Evolutionary conservation across 2,113 vertebrate species (phyloP), one percentile per base, ranked within the genome.

Genomic region (Aegithalos caudatus): DNA sequence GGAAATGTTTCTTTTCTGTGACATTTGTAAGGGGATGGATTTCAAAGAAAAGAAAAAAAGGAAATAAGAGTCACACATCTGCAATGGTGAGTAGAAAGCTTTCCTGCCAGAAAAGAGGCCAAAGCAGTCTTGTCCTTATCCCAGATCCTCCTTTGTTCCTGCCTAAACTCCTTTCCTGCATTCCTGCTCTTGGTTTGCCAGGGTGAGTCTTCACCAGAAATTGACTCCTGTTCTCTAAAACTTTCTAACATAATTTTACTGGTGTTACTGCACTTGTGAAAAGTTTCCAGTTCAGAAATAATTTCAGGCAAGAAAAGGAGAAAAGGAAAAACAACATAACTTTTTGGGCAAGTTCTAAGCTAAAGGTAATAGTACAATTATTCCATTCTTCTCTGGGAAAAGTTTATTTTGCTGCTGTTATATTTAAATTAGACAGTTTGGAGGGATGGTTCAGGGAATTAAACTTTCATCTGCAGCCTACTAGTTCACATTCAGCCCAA

Each of bases 391-490:
- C 82, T 92, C 38, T 35, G 44, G 57, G 81, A 74, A 19, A 90
- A 90, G 67, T 90, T 96, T 96, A 72, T 78, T 94, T 95, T 96
- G 53, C 88, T 94, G 72, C 90, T 88, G 61, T 94, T 94, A 84
- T 86, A 97, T 96, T 95, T 92, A 97, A 94, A 94, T 94, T 60
- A 94, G 91, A 33, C 58, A 74, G 85, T 94, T 96, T 1, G 38
- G 76, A 92, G 53, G 65, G 45, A 81, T 86, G 31, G 90, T 78
- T 86, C 48, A 81, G 93, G 92, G 95, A 96, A 96, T 96, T 88
- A 61, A 74, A 71, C 90, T 94, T 96, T 97, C 82, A 86, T 95
- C 86, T 95, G 18, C 61, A 92, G 79, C 64, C 80, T 95, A 25
- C 72, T 84, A 71, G 76, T 81, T 95, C 35, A 1, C 73, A 86